Conservation (phyloP, 2,113 vertebrate species). For the Dasyornis broadbenti region DNA sequence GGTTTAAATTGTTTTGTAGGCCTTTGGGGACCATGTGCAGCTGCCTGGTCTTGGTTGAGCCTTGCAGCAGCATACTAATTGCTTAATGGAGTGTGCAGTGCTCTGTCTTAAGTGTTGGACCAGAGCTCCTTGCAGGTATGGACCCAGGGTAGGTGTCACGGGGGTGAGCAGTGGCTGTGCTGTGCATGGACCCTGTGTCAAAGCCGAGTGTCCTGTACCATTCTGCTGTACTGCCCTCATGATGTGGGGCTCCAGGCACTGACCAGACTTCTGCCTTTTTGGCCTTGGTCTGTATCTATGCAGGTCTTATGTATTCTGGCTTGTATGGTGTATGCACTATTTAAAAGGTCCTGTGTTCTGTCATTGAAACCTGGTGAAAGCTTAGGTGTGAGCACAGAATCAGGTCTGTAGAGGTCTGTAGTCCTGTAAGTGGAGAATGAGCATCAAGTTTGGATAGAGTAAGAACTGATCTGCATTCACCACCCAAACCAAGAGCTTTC, state of each 20-base stretch:
- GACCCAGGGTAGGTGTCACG: background rate
- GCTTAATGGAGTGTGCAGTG: background rate
- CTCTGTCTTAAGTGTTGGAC: background rate
- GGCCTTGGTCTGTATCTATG: background rate
- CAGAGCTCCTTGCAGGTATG: background rate
- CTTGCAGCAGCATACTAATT: background rate
- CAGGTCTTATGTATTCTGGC: background rate
- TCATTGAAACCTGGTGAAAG: background rate
- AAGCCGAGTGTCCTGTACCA: background rate
- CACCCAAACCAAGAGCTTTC: background rate
- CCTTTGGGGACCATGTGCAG: slow-evolving; percentile 9
- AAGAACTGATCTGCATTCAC: background rate
- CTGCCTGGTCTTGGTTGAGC: background rate
- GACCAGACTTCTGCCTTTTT: background rate
- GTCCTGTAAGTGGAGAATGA: background rate
- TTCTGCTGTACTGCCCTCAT: background rate
- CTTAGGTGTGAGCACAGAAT: background rate
- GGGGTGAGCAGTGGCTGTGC: background rate
- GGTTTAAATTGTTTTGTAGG: slow-evolving; percentile 11
- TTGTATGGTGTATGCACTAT: background rate
- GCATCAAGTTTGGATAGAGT: background rate
- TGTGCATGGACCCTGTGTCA: background rate
- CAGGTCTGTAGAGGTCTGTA: background rate
- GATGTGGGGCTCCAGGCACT: background rate
- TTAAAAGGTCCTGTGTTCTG: background rate